These are phyloP conservation scores for Heliconius ethilla DNA, from an alignment of 2,888 invertebrate species.

Conservation along the genomic window DNA sequence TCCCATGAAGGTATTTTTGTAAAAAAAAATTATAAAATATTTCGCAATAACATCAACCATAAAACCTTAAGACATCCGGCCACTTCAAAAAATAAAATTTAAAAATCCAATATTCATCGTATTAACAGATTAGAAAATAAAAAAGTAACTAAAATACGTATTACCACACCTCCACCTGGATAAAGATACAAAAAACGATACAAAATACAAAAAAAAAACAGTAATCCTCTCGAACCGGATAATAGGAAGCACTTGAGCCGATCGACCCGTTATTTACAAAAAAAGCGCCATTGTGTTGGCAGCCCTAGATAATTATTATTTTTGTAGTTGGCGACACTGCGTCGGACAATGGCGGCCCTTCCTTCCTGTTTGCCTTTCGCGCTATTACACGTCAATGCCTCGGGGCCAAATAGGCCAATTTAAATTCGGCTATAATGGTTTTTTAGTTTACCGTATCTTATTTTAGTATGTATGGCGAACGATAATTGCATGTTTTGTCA, in stretches of 20 bases:
- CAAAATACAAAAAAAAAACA: slow-evolving; percentile 55
- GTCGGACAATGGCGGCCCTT: slow-evolving; percentile 71
- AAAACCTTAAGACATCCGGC: slow-evolving; percentile 27
- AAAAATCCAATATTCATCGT: slow-evolving; percentile 33
- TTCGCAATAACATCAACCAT: neutral
- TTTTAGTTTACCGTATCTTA: slow-evolving; percentile 67
- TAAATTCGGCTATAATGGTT: slow-evolving; percentile 76
- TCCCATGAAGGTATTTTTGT: neutral
- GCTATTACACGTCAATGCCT: slow-evolving; percentile 80
- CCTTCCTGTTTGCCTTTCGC: slow-evolving; percentile 81
- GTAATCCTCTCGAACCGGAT: slow-evolving; percentile 72
- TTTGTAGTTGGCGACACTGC: slow-evolving; percentile 81
- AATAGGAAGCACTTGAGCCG: slow-evolving; percentile 80
- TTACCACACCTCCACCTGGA: slow-evolving; percentile 77
- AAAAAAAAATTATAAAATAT: neutral
- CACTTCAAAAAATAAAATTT: slow-evolving; percentile 19
- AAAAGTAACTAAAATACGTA: slow-evolving; percentile 66
- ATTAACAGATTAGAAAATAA: slow-evolving; percentile 63
- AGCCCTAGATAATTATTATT: slow-evolving; percentile 81
- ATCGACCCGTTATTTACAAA: slow-evolving; percentile 75
- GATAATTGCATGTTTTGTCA: slow-evolving; percentile 46
- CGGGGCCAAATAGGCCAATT: slow-evolving; percentile 74
- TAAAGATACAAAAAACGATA: slow-evolving; percentile 58
- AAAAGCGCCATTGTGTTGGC: slow-evolving; percentile 66
- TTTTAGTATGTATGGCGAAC: slow-evolving; percentile 52